Evolutionary conservation across 2,888 invertebrate species (phyloP).

Genomic region (Campopleginae sp.): DNA sequence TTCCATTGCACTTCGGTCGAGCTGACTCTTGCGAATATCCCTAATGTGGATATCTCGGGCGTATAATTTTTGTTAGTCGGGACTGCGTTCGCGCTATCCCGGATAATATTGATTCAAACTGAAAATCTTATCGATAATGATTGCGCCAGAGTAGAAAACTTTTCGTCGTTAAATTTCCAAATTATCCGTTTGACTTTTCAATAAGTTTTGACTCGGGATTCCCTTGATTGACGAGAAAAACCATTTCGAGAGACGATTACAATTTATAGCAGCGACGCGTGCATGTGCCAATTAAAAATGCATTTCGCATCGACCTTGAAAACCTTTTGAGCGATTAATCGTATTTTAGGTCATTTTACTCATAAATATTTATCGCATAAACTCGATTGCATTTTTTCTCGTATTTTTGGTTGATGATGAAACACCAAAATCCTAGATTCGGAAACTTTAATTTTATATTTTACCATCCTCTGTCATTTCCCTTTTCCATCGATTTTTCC

Average conservation of each 20-base stretch:
- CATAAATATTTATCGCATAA: neutral
- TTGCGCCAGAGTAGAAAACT: no score
- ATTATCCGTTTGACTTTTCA: no score
- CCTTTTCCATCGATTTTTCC: neutral
- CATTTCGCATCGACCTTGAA: neutral
- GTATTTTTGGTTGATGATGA: no score
- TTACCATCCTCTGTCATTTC: neutral
- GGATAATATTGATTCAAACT: conserved; percentile 28
- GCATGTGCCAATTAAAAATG: neutral
- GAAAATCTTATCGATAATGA: neutral
- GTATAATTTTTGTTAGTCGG: conserved; percentile 71
- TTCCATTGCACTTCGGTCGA: conserved; percentile 86
- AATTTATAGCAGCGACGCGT: no score
- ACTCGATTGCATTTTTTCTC: no score
- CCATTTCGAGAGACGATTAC: no score
- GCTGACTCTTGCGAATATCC: conserved; percentile 86
- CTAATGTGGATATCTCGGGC: conserved; percentile 85
- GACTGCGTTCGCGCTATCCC: conserved; percentile 67
- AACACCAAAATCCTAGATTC: neutral
- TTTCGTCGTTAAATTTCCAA: no score
- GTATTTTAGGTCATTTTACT: no score
- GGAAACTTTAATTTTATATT: neutral
- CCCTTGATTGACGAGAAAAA: no score
- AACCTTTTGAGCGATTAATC: no score
- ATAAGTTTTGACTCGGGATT: no score